Conservation (phyloP, 2,888 invertebrate genomes). For the Brachyptera risi region DNA sequence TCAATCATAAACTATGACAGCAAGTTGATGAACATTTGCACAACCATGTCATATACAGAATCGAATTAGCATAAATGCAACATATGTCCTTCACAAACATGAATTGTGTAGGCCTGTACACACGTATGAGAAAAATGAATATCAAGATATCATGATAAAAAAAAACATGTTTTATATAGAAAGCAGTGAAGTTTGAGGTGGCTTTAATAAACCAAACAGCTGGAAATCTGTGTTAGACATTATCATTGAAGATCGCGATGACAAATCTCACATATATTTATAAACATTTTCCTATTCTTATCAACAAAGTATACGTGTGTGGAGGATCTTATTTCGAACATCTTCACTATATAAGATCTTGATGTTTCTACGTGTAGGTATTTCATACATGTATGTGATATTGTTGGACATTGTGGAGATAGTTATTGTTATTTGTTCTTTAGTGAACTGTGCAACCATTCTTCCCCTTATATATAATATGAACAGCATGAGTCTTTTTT, state of each 20-base stretch:
- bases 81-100: not conserved
- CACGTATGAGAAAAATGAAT: not conserved
- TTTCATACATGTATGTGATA: too few species aligned
- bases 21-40: too few species aligned
- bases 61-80: not conserved
- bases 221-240: not conserved
- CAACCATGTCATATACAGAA: too few species aligned
- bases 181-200: not conserved
- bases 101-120: too few species aligned
- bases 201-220: conserved; percentile 5
- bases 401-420: too few species aligned
- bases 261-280: not conserved
- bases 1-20: too few species aligned
- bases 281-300: not conserved
- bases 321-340: not conserved
- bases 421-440: too few species aligned
- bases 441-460: too few species aligned
- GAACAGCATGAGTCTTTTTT: too few species aligned
- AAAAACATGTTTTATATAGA: not conserved
- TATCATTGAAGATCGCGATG: not conserved
- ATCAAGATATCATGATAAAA: not conserved
- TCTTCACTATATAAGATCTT: not conserved
- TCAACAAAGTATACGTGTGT: not conserved
- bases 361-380: not conserved
- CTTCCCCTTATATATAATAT: too few species aligned